Percentiles rank a stretch among this genome's conserved stretches.
These are phyloP conservation scores for Zaprionus camerounensis DNA, from an alignment of 1,140 invertebrate species.

Conservation along the genomic window DNA sequence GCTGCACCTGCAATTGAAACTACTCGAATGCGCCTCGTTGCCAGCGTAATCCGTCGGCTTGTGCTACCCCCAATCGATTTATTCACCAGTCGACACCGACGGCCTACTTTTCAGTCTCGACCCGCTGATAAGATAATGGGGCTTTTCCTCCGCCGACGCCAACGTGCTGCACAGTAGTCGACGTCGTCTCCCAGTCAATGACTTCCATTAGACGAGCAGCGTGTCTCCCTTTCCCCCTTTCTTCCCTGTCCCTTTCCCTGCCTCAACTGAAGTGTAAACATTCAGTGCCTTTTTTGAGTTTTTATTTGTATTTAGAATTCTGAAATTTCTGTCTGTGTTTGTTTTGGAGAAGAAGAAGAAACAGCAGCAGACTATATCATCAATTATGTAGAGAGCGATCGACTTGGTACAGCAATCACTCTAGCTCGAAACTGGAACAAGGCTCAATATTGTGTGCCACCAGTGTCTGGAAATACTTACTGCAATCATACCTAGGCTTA, in stretches of 20 bases:
- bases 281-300: conserved; percentile 21
- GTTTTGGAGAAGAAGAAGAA: conserved; percentile 18
- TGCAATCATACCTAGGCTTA: conserved; percentile 21
- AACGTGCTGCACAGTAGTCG: conserved; percentile 13
- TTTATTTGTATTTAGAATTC: conserved; percentile 29
- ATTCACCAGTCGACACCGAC: conserved; percentile 30
- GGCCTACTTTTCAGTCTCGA: conserved; percentile 66
- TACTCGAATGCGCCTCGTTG: conserved; percentile 58
- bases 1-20: conserved; percentile 13
- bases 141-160: conserved; percentile 59
- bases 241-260: not conserved
- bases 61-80: conserved; percentile 68
- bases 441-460: conserved; percentile 1
- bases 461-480: not conserved
- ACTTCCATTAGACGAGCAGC: conserved; percentile 21
- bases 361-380: conserved; percentile 15
- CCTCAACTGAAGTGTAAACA: conserved; percentile 43
- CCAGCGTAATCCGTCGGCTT: conserved; percentile 44
- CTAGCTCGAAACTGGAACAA: not conserved
- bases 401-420: not conserved
- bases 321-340: conserved; percentile 19
- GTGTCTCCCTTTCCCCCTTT: not conserved
- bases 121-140: conserved; percentile 77
- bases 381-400: conserved; percentile 1
- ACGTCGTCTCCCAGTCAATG: conserved; percentile 41